Evolutionary conservation across 2,888 invertebrate species (phyloP), one percentile per base, ranked within the genome.

Genomic region (Ormyrus labotus): DNA sequence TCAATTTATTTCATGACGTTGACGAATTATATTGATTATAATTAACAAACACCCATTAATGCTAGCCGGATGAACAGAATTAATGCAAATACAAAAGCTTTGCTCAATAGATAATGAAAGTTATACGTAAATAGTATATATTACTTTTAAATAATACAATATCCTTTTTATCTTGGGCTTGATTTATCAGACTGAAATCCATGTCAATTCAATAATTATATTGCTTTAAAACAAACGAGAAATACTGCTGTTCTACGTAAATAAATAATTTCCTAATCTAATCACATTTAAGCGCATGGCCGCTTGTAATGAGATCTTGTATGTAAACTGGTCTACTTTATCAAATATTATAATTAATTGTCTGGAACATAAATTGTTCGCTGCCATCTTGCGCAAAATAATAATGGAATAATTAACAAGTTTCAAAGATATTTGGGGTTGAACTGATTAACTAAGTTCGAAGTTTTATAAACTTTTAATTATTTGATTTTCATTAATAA

Each of bases 261-360:
- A 76, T 61, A 80, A 80, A 67, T 64, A 76, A 80, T 80, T 80
- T 58, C 61, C 76, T 10, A 11, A 68, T 50, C 68, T 74, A 74
- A 73, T 80, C 72, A 69, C 57, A 68, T 19, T 19, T 19, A 53
- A 68, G 68, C 72, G 9, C 51, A 60, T 45, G 48, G 71, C 45
- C 6, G 19, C 47, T 8, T 55, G 53, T 50, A 58, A 9, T 5
- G 55, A 5, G 55, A 58, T 61, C 47, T 63, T 19, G 34, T 34
- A 60, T 57, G 64, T 58, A 64, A 76, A 77, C 19, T 19, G 19
- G 19, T 19, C 19, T 19, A 19, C 68, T 69, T 74, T 74, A 77
- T 81, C 70, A 81, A 78, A 81, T 81, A 81, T 81, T 73, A 78
- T 81, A 81, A 81, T 81, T 78, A 78, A 81, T 81, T 70, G 81